Evolutionary conservation across 2,888 invertebrate genomes (phyloP).

Genomic region (Elysia crispata): DNA sequence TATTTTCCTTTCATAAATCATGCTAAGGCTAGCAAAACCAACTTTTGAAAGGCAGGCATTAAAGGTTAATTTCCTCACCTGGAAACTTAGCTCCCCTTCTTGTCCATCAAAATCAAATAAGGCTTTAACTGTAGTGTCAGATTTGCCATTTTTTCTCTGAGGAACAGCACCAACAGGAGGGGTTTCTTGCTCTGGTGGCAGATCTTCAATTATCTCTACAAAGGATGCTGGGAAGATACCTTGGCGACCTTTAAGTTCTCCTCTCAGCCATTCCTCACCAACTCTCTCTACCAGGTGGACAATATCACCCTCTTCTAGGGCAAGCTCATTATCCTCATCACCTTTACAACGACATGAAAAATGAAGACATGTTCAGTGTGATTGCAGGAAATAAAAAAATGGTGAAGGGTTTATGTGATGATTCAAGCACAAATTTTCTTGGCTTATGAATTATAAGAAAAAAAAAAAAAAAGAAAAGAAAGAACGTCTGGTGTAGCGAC

Average conservation of each 20-base stretch:
- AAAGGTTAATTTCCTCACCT: conserved; percentile 53
- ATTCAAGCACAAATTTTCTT: too few species aligned
- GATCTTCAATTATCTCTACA: conserved; percentile 75
- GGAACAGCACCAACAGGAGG: not conserved
- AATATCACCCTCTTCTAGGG: conserved; percentile 70
- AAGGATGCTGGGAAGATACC: conserved; percentile 78
- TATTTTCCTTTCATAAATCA: too few species aligned
- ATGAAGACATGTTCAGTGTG: too few species aligned
- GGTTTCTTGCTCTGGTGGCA: conserved; percentile 51
- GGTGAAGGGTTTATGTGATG: too few species aligned
- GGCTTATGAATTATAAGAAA: too few species aligned
- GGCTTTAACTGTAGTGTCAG: conserved; percentile 50
- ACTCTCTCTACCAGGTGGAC: conserved; percentile 63
- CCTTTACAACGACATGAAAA: conserved; percentile 47
- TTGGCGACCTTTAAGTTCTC: conserved; percentile 63
- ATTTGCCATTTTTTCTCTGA: too few species aligned
- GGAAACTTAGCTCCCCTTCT: conserved; percentile 63
- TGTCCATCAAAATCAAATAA: conserved; percentile 66
- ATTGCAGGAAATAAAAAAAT: too few species aligned
- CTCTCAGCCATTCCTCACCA: conserved; percentile 72
- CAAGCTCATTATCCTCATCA: conserved; percentile 65
- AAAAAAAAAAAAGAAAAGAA: too few species aligned
- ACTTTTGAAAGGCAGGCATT: too few species aligned
- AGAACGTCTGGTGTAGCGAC: too few species aligned
- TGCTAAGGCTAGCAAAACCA: too few species aligned